Percentiles rank a stretch among this genome's conserved stretches.
phyloP scores from a whole-genome alignment of 2,797 vertebrate species.

The Manis pentadactyla region DNA sequence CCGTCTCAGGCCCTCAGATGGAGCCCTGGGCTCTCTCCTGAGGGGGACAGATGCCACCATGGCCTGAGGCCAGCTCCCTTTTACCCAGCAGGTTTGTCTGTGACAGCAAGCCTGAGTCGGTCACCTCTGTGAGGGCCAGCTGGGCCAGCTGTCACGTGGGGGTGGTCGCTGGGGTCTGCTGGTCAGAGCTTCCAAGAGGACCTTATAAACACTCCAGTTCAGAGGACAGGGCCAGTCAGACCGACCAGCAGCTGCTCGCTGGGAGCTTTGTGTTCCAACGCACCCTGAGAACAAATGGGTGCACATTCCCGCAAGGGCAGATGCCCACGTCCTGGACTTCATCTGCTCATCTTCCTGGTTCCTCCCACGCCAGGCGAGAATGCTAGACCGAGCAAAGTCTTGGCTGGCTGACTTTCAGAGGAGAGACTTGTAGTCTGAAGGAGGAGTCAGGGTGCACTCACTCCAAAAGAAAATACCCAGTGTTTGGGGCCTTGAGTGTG shows the following conservation, averaged over 20 bases:
- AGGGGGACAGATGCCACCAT: no score
- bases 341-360: rapidly evolving
- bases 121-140: not conserved
- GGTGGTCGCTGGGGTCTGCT: rapidly evolving
- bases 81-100: not conserved
- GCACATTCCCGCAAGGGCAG: not conserved
- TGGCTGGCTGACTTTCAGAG: not conserved
- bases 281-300: rapidly evolving
- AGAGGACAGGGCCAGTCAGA: rapidly evolving
- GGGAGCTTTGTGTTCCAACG: rapidly evolving
- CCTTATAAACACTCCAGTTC: rapidly evolving
- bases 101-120: not conserved
- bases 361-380: rapidly evolving
- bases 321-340: rapidly evolving
- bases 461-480: not conserved
- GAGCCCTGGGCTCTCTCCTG: no score
- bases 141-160: not conserved
- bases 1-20: no score
- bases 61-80: not conserved
- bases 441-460: not conserved
- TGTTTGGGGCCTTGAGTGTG: not conserved
- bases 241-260: not conserved
- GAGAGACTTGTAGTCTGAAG: not conserved
- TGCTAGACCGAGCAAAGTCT: no score
- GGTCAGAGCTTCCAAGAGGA: not conserved